phyloP scores from a whole-genome alignment of 53 echinoderm and acorn worm species.

The Echinarachnius parma region DNA sequence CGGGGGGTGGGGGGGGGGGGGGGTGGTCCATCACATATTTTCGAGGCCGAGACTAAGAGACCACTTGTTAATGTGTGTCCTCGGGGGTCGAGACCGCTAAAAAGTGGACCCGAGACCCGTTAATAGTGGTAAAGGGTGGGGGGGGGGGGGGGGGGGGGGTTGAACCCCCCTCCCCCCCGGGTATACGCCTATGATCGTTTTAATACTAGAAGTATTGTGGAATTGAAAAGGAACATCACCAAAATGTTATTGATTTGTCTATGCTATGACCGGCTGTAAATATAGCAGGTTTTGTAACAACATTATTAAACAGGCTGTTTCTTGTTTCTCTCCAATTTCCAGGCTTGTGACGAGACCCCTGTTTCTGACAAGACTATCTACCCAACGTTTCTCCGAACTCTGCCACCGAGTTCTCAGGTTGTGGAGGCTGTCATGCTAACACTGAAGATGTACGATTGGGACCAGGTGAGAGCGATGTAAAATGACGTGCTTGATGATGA shows the following conservation, averaged over 20 bases:
- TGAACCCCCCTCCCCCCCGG: not conserved
- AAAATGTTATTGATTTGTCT: no score
- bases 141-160: no score
- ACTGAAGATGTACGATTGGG: conserved; percentile 74
- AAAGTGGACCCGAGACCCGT: no score
- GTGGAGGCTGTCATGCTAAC: conserved; percentile 60
- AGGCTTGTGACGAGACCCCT: conserved; percentile 83
- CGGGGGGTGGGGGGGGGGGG: no score
- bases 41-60: no score
- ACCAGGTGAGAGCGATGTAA: conserved; percentile 44
- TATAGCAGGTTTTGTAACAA: not conserved
- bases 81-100: no score
- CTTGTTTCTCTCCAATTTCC: no score
- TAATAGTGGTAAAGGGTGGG: no score
- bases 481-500: no score
- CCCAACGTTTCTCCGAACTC: conserved; percentile 71
- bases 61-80: no score
- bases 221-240: not conserved
- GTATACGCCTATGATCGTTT: not conserved
- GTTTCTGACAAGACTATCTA: conserved; percentile 83
- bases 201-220: not conserved
- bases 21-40: no score
- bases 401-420: conserved; percentile 69
- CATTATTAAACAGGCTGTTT: no score
- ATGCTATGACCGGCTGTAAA: not conserved